phyloP scores from a whole-genome alignment of 1,140 invertebrate species.

The Drosophila elegans region DNA sequence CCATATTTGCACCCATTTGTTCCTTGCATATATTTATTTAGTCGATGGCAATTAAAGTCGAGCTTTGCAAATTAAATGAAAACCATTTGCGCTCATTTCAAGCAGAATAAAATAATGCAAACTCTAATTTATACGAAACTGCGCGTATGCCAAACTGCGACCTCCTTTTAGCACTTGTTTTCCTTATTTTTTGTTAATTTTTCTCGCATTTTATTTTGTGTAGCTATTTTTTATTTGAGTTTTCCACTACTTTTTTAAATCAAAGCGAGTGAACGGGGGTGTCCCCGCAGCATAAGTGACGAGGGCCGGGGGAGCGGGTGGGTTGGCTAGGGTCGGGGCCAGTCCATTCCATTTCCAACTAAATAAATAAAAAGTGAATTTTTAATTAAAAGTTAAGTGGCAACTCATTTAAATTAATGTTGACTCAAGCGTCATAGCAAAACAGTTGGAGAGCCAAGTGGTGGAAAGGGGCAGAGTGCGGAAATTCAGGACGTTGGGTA shows the following conservation, averaged over 20 bases:
- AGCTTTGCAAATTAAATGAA: conserved; percentile 70
- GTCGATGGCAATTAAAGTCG: conserved; percentile 73
- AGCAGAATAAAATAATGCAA: conserved; percentile 81
- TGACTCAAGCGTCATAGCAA: conserved; percentile 83
- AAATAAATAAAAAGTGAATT: conserved; percentile 84
- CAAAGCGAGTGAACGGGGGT: conserved; percentile 56
- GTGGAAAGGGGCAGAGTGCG: conserved; percentile 9
- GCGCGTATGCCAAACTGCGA: conserved; percentile 44
- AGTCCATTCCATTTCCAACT: conserved; percentile 77
- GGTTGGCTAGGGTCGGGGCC: conserved; percentile 14
- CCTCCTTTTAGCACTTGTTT: conserved; percentile 26
- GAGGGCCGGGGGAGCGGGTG: background rate
- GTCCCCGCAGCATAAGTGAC: conserved; percentile 43
- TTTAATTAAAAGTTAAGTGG: conserved; percentile 84
- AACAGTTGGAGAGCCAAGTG: conserved; percentile 67
- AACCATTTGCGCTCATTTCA: conserved; percentile 76
- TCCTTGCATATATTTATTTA: conserved; percentile 54
- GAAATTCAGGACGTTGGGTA: conserved; percentile 7
- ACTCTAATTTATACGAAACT: conserved; percentile 78
- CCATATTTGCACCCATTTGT: conserved; percentile 66
- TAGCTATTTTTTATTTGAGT: conserved; percentile 72
- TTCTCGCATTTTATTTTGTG: conserved; percentile 14
- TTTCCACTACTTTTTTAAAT: conserved; percentile 69
- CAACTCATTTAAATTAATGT: conserved; percentile 84
- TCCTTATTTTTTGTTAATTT: conserved; percentile 16